Base-by-base conservation (phyloP, 2,888 invertebrate genomes). In the Stegana nigrithorax region DNA sequence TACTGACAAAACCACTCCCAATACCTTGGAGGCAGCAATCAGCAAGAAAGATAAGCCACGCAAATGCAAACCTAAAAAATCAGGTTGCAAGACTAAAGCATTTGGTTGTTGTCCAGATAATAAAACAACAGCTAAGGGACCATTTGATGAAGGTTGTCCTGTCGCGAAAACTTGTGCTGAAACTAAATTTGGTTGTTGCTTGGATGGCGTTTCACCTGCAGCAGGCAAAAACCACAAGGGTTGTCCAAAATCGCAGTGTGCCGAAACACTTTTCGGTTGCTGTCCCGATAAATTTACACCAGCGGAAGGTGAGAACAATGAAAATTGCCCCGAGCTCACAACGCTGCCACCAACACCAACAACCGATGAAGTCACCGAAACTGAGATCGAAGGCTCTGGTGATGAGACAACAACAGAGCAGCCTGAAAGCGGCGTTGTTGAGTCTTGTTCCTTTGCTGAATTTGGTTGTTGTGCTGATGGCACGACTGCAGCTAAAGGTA, bases 51-150 rank as follows among this genome's bases (percentile, higher is more conserved):
- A 82, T n/a, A 86, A 80, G 17, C 81, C 84, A 1, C 85, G 85
- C 8, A 87, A 88, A 78, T 92, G 92, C 80, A 91, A 89, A 71
- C 87, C 88, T 1, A 86, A 84, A 57, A 88, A 80, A 63, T 72
- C 75, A 26, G 82, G 86, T n/a, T 95, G 95, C 74, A 86, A 86
- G 12, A 88, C 87, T 10, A 88, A 90, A 7, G 84, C 88, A 72
- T 95, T 90, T 78, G 96, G 96, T 4, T 97, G 97, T 81, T 97
- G 97, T 80, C 91, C 92, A 26, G 95, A 96, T 83, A 90, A 90
- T 42, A 89, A 89, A 66, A 92, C 92, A 0, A 81, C 88, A 5
- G 96, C 96, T 8, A 87, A 88, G 74, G 97, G 95, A 76, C 93
- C 95, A 10, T 95, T 95, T 72, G 91, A 91, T 60, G 88, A 91